Base-by-base conservation (phyloP, 2,113 vertebrate species). In the Lethenteron camtschaticum region DNA sequence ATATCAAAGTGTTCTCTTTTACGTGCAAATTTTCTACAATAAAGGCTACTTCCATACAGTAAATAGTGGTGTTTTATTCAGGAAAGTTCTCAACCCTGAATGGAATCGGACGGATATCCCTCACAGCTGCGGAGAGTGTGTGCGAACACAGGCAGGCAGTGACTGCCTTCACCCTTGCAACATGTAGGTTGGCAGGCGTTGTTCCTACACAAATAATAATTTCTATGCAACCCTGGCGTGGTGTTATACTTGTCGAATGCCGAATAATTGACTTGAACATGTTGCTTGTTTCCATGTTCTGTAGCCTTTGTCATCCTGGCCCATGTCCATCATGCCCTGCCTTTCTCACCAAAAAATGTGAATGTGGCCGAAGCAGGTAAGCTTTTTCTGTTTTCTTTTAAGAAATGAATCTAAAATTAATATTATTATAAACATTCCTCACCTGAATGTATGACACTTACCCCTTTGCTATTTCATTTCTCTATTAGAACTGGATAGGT, bases 71-170 rank as follows among this genome's bases (percentile, higher is more conserved):
- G 0, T 73, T 9, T 73, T 68, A 55, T 16, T 73, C 80, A 96
- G 94, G 87, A 69, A 95, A 73, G 86, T 90, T 70, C 86, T 86
- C 56, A 92, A 99, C 78, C 94, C 94, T 2, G 92, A 96, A 78
- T 96, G 87, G 88, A 94, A 88, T 75, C 87, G 86, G 78, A 90
- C 82, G 75, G 92, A 96, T 83, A 99, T 99, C 75, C 94, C 94
- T 55, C 92, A 99, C 80, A 99, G 92, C 79, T 99, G 94, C 79
- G 94, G 92, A 58, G 90, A 99, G 56, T 99, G 76, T 99, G 94
- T 80, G 87, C 90, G 73, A 99, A 83, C 92, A 85, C 78, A 84
- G 89, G 71, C 84, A 85, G 60, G 85, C 73, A 79, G 78, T 72
- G 87, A 90, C 77, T 99, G 94, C 76, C 87, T 85, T 68, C 94